A percentile compares a stretch with the other conserved stretches of the same genome.
phyloP scores from a whole-genome alignment of 2,113 vertebrate species.

The Redunca redunca region DNA sequence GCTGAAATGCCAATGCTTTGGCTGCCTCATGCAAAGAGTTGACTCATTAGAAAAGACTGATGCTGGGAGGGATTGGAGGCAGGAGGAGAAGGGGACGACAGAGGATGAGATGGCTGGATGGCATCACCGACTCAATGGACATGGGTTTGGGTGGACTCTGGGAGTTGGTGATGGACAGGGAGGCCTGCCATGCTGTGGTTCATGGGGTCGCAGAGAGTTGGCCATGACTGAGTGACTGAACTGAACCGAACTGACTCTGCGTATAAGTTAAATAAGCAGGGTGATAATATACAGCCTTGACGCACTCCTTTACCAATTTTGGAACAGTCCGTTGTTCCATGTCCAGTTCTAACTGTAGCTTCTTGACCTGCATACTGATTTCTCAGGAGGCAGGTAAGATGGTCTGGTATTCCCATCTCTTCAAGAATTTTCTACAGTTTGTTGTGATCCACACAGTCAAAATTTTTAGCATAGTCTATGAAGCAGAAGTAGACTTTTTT shows the following conservation, averaged over 20 bases:
- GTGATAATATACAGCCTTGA: background rate
- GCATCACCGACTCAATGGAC: accelerated
- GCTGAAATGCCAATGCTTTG: too few relatives aligned
- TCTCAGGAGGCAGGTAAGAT: background rate
- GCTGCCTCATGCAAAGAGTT: accelerated
- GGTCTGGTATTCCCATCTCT: background rate
- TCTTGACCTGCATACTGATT: background rate
- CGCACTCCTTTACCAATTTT: background rate
- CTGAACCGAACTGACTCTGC: background rate
- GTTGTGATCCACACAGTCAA: background rate
- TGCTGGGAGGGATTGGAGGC: too few relatives aligned
- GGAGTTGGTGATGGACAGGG: too few relatives aligned
- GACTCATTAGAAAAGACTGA: too few relatives aligned
- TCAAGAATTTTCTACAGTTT: background rate
- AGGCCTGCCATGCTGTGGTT: too few relatives aligned
- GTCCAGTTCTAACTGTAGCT: background rate
- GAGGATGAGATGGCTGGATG: too few relatives aligned
- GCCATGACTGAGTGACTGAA: too few relatives aligned
- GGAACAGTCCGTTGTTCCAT: background rate
- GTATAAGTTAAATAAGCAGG: background rate
- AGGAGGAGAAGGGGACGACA: accelerated
- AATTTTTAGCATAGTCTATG: background rate
- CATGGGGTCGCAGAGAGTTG: too few relatives aligned
- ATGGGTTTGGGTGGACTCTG: accelerated
- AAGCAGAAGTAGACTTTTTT: background rate